Evolutionary conservation across 2,797 vertebrate genomes (phyloP).

Genomic region (Pseudotriccus pelzelni): DNA sequence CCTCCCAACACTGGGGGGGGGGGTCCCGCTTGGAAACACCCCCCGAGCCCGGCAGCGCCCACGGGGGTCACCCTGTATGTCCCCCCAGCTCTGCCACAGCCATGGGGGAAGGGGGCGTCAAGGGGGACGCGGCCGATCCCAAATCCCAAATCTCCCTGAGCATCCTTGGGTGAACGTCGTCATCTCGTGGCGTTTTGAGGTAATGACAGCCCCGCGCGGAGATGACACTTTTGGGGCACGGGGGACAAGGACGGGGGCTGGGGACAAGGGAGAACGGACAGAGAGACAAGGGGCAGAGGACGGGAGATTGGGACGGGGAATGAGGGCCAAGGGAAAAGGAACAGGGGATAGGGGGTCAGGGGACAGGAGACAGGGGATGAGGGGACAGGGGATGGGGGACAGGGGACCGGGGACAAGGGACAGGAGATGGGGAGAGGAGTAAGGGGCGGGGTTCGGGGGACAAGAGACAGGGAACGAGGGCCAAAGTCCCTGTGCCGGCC

Average conservation of each 20-base stretch:
- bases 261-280: not conserved
- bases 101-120: too few species aligned
- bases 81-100: not conserved
- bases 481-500: not conserved
- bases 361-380: too few species aligned
- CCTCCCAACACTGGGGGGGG: too few species aligned
- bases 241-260: not conserved
- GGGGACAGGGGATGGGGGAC: too few species aligned
- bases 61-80: not conserved
- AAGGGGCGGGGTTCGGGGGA: too few species aligned
- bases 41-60: not conserved
- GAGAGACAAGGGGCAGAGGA: not conserved
- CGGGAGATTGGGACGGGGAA: too few species aligned
- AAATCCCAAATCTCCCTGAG: not conserved
- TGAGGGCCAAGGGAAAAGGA: not conserved
- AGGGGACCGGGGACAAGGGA: not conserved
- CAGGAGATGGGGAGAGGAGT: not conserved
- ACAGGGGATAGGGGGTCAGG: too few species aligned
- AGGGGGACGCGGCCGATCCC: not conserved
- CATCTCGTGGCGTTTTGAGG: not conserved
- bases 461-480: too few species aligned
- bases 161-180: not conserved
- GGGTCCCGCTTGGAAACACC: not conserved
- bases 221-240: not conserved
- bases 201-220: not conserved